phyloP scores from a whole-genome alignment of 1,140 invertebrate genomes.

The Trichomalopsis sarcophagae region DNA sequence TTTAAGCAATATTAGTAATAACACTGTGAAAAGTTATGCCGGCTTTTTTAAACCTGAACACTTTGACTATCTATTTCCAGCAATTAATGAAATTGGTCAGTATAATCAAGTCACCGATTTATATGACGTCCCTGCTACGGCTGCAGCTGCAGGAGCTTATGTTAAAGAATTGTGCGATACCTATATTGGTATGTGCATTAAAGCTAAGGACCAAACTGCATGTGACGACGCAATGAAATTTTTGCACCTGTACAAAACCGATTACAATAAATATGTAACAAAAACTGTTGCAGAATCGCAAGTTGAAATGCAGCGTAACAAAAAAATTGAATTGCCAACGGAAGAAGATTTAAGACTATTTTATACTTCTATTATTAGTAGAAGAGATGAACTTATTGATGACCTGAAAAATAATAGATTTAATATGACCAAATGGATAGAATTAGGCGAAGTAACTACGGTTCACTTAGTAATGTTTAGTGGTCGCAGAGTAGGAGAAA shows the following conservation, averaged over 20 bases:
- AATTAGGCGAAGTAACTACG: not conserved
- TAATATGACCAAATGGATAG: not conserved
- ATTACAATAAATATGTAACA: not conserved
- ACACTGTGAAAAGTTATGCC: not conserved
- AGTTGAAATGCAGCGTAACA: not conserved
- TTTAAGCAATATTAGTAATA: not conserved
- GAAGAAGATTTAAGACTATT: not conserved
- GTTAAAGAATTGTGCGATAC: not conserved
- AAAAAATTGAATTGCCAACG: not conserved
- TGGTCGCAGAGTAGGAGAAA: not conserved
- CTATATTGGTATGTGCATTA: constrained; percentile 1
- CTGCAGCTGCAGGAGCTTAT: not conserved
- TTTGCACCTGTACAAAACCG: not conserved
- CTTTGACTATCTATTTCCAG: not conserved
- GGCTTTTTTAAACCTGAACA: not conserved
- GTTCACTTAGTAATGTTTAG: not conserved
- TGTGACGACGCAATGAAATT: not conserved
- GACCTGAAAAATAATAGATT: not conserved
- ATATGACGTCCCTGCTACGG: not conserved
- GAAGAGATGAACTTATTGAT: not conserved
- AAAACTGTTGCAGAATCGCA: not conserved
- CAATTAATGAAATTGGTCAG: not conserved
- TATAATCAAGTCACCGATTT: not conserved
- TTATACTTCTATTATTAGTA: not conserved
- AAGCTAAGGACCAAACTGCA: not conserved